Percentiles rank a stretch among this genome's conserved stretches.
Evolutionary conservation across 2,888 invertebrate genomes (phyloP).

Genomic region (Parochlus steinenii): DNA sequence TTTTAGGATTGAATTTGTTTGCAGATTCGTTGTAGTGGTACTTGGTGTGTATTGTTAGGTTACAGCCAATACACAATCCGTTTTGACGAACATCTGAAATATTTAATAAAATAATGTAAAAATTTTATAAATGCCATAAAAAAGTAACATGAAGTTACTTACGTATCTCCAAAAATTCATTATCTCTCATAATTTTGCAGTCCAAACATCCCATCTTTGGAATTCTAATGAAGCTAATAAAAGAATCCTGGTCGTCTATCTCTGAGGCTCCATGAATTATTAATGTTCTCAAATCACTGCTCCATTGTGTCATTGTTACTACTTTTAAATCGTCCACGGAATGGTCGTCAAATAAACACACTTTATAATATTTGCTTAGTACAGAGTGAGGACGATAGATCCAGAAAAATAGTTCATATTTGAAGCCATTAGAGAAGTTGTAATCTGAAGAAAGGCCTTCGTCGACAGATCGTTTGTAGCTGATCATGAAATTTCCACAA

Average conservation of each 20-base stretch:
- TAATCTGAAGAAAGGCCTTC: slow-evolving; percentile 35
- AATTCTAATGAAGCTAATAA: slow-evolving; percentile 32
- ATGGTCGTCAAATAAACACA: slow-evolving; percentile 43
- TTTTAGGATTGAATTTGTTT: slow-evolving; percentile 54
- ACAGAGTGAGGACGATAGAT: slow-evolving; percentile 28
- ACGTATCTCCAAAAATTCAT: slow-evolving; percentile 27
- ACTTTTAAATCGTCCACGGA: slow-evolving; percentile 40
- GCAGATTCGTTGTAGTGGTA: slow-evolving; percentile 79
- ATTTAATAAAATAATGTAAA: slow-evolving; percentile 15
- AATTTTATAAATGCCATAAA: slow-evolving; percentile 4
- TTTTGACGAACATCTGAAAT: slow-evolving; percentile 40
- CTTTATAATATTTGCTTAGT: slow-evolving; percentile 31
- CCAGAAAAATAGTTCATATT: slow-evolving; percentile 36
- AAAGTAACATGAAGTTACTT: slow-evolving; percentile 3
- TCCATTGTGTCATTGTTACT: slow-evolving; percentile 47
- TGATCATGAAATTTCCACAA: slow-evolving; percentile 81
- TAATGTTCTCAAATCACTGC: slow-evolving; percentile 38
- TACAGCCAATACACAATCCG: slow-evolving; percentile 69
- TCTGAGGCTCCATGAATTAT: slow-evolving; percentile 38
- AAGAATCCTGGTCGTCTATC: slow-evolving; percentile 30
- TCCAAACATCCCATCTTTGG: slow-evolving; percentile 45
- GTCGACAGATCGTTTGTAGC: slow-evolving; percentile 52
- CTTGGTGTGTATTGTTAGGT: slow-evolving; percentile 81
- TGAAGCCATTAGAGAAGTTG: slow-evolving; percentile 40
- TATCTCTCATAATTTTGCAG: slow-evolving; percentile 37